Base-by-base conservation (phyloP, 53 echinoderm and acorn worm species). In the Stichopus horrens region DNA sequence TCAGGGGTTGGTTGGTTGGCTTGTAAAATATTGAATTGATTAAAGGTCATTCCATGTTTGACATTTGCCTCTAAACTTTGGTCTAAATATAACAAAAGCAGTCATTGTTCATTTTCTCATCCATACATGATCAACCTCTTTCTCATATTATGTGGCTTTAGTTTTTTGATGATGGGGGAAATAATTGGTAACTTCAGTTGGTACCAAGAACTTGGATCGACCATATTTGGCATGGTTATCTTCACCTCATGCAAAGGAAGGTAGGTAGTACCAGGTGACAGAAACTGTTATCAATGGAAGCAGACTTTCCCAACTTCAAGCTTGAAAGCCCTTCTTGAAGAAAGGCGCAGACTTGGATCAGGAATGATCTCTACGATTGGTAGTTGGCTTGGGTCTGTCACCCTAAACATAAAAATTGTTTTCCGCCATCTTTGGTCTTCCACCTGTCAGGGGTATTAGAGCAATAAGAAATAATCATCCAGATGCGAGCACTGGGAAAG, bases 331-430 rank as follows among this genome's bases (percentile, higher is more conserved):
- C 67, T 80, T 19, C 37, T 81, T 13, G 92, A 90, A 21, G 91
- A 88, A 78, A 91, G 74, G 66, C 88, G 67, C n/a, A 94, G 88
- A 21, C 90, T 88, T 58, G 93, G 91, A 86, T 93, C 89, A 51
- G 88, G 89, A 58, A 97, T 88, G 58, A 97, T 82, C 53, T 97
- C 94, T 68, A 95, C 93, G 52, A 97, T 97, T 5, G 98, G 98
- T 81, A 97, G 80, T 83, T 73, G 82, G 75, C 93, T 88, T 7
- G 94, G 91, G 63, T 95, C 93, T 53, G 90, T 91, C 5, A 90
- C 89, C 22, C 88, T 90, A 57, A 97, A 95, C 55, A 94, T 54
- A 51, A 97, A 93, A 79, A 88, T 78, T 3, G 95, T 93, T 52
- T 90, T 93, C 74, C 93, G 74, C 98, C 98, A 97, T 89, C 89